These are phyloP conservation scores for Megaleporinus macrocephalus DNA, from an alignment of 2,113 vertebrate species.

Conservation along the genomic window DNA sequence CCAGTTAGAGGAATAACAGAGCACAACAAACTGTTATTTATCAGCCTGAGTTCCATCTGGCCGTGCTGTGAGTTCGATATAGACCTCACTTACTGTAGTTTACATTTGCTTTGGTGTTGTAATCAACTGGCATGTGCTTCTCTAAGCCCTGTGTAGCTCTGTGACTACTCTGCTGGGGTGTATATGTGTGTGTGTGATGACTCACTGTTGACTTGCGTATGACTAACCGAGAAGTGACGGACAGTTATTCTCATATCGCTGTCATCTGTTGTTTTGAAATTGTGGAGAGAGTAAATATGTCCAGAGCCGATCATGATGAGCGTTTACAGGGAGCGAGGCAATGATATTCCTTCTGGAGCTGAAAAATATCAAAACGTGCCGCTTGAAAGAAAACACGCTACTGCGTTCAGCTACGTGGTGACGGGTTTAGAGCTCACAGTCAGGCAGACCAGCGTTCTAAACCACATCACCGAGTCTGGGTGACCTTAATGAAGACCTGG, in stretches of 20 bases:
- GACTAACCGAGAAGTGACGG: background rate
- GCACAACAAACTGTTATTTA: background rate
- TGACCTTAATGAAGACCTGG: no score
- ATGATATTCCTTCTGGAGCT: background rate
- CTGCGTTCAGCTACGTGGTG: no score
- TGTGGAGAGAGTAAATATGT: background rate
- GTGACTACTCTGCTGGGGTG: background rate
- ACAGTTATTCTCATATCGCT: background rate
- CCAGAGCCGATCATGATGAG: background rate
- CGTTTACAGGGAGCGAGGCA: background rate
- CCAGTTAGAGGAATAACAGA: background rate
- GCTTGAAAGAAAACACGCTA: no score
- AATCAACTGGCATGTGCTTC: constrained; percentile 16
- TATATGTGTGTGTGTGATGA: constrained; percentile 19
- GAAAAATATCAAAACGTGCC: no score
- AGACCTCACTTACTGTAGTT: background rate
- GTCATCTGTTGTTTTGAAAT: background rate
- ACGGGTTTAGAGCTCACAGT: no score
- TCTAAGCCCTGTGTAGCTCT: background rate
- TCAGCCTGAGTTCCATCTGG: background rate
- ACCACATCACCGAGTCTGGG: no score
- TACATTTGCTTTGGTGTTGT: background rate
- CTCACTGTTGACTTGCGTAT: constrained; percentile 9
- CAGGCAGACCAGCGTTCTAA: no score
- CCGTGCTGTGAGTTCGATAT: background rate